A percentile compares a stretch with the other conserved stretches of the same genome.
Conservation (phyloP, 2,888 invertebrate genomes). For the Embidobia sp. region DNA sequence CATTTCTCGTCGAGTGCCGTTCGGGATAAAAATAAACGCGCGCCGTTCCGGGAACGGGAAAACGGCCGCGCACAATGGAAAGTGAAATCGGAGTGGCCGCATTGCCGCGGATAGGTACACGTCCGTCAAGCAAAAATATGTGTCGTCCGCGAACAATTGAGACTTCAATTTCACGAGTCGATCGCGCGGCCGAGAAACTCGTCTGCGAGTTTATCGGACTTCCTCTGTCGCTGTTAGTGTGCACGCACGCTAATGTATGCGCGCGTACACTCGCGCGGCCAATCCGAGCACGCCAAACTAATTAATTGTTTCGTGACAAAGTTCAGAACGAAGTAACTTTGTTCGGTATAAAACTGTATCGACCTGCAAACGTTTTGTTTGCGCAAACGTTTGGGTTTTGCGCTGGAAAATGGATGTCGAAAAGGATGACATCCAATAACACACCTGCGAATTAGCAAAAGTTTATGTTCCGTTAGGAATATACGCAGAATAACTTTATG, state of each 20-base stretch:
- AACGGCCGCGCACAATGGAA: constrained; percentile 34
- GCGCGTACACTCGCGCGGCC: neutral
- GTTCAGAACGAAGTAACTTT: no score
- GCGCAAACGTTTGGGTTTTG: neutral
- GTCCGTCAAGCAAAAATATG: constrained; percentile 42
- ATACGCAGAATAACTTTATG: no score
- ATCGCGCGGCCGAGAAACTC: constrained; percentile 24
- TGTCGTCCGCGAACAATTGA: constrained; percentile 33
- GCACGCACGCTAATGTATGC: no score
- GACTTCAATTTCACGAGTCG: constrained; percentile 40
- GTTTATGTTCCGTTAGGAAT: no score
- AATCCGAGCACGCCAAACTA: constrained; percentile 30
- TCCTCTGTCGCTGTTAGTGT: constrained; percentile 24
- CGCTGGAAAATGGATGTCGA: no score
- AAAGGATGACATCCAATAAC: no score
- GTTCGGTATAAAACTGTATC: constrained; percentile 1
- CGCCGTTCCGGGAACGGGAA: constrained; percentile 19
- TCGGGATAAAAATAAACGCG: constrained; percentile 37
- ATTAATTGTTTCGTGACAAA: constrained; percentile 46
- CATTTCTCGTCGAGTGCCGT: constrained; percentile 18
- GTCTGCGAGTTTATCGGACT: constrained; percentile 32
- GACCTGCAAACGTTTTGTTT: constrained; percentile 1
- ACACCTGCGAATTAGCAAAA: no score
- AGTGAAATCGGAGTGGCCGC: constrained; percentile 31
- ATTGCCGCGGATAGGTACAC: constrained; percentile 28